A percentile compares a stretch with the other conserved stretches of the same genome.
Evolutionary conservation across 2,797 vertebrate genomes (phyloP).

Genomic region (Coluber constrictor): DNA sequence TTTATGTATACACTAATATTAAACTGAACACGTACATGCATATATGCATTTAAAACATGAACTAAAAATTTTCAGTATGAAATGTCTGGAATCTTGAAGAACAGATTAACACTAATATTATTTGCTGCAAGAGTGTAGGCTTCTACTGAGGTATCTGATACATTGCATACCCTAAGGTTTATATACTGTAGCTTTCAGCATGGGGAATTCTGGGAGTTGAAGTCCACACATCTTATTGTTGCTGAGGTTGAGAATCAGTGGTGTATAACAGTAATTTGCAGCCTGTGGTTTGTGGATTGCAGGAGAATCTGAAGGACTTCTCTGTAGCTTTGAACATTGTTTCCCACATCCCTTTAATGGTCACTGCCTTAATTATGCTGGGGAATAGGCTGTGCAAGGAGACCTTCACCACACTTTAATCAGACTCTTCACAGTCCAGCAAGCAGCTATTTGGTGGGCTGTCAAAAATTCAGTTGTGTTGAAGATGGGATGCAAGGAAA

Average conservation of each 20-base stretch:
- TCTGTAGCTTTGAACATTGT: neutral
- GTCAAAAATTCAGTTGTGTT: neutral
- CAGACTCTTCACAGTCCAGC: neutral
- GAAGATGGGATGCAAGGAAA: neutral
- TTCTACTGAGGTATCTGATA: neutral
- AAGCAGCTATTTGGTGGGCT: neutral
- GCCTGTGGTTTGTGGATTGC: neutral
- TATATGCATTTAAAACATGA: neutral
- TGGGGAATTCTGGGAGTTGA: neutral
- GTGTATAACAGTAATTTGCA: neutral
- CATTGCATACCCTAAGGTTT: neutral
- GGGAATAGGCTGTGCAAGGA: neutral
- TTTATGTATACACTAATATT: constrained; percentile 29
- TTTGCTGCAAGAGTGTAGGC: constrained; percentile 48
- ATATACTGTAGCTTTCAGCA: neutral
- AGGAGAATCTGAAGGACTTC: neutral
- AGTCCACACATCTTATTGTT: neutral
- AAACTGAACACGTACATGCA: neutral
- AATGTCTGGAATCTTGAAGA: constrained; percentile 16
- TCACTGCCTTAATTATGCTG: neutral
- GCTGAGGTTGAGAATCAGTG: neutral
- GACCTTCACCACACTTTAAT: neutral
- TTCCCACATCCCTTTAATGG: neutral
- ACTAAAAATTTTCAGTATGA: neutral
- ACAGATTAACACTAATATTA: constrained; percentile 15